Evolutionary conservation across 2,797 vertebrate species (phyloP).

Genomic region (Ciconia nigra): DNA sequence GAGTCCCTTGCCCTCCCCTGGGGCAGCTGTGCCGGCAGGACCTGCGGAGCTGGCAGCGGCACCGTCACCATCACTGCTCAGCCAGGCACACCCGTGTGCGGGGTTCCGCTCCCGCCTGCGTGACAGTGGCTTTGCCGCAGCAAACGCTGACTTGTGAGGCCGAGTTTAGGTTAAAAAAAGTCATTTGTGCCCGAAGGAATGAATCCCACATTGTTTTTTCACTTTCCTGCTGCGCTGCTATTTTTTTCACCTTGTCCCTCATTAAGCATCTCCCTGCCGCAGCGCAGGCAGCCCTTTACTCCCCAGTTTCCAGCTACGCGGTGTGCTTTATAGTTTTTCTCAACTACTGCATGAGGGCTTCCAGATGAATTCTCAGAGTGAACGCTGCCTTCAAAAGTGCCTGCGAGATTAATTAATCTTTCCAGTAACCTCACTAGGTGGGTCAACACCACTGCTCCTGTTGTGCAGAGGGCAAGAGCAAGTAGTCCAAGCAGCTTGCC

Average conservation of each 20-base stretch:
- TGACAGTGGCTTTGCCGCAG: background rate
- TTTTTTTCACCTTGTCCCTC: slow-evolving; percentile 26
- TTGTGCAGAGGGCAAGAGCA: background rate
- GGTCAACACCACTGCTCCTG: background rate
- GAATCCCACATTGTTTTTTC: slow-evolving; percentile 30
- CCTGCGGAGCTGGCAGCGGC: background rate
- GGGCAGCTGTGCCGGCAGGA: background rate
- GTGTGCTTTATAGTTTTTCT: slow-evolving; percentile 2
- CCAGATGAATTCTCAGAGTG: background rate
- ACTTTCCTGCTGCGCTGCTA: background rate
- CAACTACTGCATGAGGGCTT: slow-evolving; percentile 15
- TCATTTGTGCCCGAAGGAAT: background rate
- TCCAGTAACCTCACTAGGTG: background rate
- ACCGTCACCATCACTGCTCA: fast-evolving
- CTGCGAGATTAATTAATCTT: background rate
- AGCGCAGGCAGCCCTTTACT: background rate
- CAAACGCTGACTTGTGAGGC: background rate
- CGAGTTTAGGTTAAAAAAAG: background rate
- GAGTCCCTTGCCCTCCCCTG: background rate
- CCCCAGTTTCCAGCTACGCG: background rate
- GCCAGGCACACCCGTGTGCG: fast-evolving
- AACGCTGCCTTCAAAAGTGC: background rate
- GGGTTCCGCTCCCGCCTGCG: background rate
- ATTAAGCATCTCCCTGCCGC: background rate
- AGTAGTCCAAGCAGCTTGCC: background rate